Evolutionary conservation across 2,113 vertebrate genomes (phyloP).

Genomic region (Dasyornis broadbenti): DNA sequence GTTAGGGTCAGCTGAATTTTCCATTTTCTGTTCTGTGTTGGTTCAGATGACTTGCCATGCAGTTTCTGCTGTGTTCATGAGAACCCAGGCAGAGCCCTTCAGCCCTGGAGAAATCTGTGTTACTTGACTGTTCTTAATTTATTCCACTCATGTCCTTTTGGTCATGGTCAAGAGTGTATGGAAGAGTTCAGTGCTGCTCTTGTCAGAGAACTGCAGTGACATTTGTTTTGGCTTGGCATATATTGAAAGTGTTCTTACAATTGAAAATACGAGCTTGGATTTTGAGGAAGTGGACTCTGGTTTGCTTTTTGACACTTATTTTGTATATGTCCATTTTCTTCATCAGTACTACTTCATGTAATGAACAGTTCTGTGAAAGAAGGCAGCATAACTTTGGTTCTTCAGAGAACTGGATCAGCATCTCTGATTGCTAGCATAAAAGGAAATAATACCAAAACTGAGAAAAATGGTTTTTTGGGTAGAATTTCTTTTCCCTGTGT

Average conservation of each 20-base stretch:
- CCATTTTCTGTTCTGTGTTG: background rate
- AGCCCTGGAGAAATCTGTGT: background rate
- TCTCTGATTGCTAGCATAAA: background rate
- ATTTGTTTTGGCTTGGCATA: background rate
- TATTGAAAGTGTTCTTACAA: background rate
- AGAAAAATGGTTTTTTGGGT: fast-evolving
- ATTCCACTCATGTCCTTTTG: background rate
- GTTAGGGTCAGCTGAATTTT: background rate
- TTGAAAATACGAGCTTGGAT: background rate
- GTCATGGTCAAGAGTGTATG: background rate
- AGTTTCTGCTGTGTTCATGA: background rate
- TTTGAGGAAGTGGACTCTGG: background rate
- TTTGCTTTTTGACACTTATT: background rate
- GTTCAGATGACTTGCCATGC: background rate
- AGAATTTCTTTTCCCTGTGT: background rate
- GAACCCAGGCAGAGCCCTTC: background rate
- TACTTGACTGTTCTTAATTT: background rate
- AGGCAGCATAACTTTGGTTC: background rate
- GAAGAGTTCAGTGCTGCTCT: background rate
- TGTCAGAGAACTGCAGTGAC: background rate
- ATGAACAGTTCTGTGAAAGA: background rate
- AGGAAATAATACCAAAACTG: background rate
- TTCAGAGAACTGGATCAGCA: background rate
- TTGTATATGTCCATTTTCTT: background rate
- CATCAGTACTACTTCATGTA: background rate